These are phyloP conservation scores for Odontamblyopus rebecca DNA, from an alignment of 2,797 vertebrate genomes.

Conservation along the genomic window DNA sequence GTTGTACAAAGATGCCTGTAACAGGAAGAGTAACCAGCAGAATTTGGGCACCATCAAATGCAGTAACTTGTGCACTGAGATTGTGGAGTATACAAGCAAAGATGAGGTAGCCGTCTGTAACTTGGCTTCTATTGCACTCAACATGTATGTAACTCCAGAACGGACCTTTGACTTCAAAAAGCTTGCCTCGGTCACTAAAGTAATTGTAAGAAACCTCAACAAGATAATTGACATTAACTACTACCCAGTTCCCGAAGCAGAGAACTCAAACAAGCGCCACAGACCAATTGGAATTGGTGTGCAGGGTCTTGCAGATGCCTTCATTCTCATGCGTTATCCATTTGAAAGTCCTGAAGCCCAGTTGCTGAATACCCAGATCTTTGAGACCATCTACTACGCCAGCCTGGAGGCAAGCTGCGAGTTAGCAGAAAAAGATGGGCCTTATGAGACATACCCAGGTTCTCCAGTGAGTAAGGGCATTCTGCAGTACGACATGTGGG, in stretches of 20 bases:
- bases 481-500: conserved; percentile 98
- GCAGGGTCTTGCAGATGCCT: conserved; percentile 93
- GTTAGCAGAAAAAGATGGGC: conserved; percentile 81
- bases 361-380: conserved; percentile 91
- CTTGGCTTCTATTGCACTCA: conserved; percentile 92
- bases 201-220: conserved; percentile 93
- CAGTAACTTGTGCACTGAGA: conserved; percentile 96
- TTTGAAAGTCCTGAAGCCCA: conserved; percentile 93
- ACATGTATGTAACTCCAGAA: conserved; percentile 94
- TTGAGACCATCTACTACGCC: conserved; percentile 95
- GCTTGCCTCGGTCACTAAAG: conserved; percentile 87
- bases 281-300: conserved; percentile 95
- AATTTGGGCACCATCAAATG: conserved; percentile 96
- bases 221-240: conserved; percentile 97
- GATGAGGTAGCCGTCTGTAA: conserved; percentile 98
- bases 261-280: conserved; percentile 89
- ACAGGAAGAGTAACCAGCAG: conserved; percentile 97
- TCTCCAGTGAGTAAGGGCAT: conserved; percentile 92
- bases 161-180: conserved; percentile 90
- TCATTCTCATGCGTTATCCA: conserved; percentile 94
- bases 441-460: conserved; percentile 89
- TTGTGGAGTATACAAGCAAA: conserved; percentile 91
- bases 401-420: conserved; percentile 94
- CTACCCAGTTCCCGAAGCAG: conserved; percentile 90
- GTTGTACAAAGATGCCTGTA: conserved; percentile 98